Base-by-base conservation (phyloP, 2,888 invertebrate genomes). In the Drosophila yooni region DNA sequence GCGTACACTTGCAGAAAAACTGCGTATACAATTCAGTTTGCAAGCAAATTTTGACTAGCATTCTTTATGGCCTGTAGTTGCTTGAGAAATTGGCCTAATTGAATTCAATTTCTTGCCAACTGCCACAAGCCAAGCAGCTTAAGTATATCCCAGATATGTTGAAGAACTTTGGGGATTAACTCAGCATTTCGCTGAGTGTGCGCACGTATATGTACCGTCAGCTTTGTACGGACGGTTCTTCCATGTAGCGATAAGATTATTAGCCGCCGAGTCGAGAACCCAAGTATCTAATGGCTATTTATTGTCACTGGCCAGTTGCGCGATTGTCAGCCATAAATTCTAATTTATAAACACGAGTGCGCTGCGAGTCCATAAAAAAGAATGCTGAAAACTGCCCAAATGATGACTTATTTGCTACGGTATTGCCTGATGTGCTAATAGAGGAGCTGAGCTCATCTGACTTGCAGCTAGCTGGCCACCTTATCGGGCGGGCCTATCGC, bases 261-360 rank as follows among this genome's bases (percentile, higher is more conserved):
- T 40, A 54, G 43, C 38, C 65, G 53, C 54, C 66, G 46, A 33
- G 33, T 59, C 51, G 56, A 46, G 58, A 77, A 56, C 67, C 52
- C 58, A 70, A 80, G 81, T 81, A 71, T 82, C 76, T 84, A 81
- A 76, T 68, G 81, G 82, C 84, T 78, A 82, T 84, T 83, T 83
- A 83, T 80, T 84, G 84, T 78, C 75, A 85, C 60, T 74, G 76
- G 71, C 60, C 75, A 75, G 57, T 58, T 62, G 68, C 21, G 50
- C 75, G 70, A 75, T 75, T 69, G 79, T 46, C 69, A 58, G 68
- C 62, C 70, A 81, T 85, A 85, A 85, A 85, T 87, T 82, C 79
- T 81, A 85, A 87, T 87, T 87, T 83, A 87, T 82, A 87, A 83
- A 70, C 71, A 68, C 66, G 61, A 63, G 36, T 57, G 76, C 61